Evolutionary conservation across 1,140 invertebrate genomes (phyloP).

Genomic region (Nymphalis io): DNA sequence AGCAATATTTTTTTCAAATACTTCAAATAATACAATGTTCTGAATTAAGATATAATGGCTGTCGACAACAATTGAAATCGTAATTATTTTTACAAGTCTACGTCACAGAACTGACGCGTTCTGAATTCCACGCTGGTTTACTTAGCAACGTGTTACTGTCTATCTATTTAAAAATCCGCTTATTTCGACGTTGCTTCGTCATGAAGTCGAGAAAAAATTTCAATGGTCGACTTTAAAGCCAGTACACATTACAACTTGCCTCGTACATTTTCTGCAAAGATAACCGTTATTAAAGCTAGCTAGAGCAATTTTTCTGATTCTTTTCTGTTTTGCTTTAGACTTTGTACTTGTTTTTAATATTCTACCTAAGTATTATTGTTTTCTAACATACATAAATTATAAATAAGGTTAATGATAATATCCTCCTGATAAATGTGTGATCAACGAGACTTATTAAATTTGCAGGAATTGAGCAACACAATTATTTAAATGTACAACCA

Average conservation of each 20-base stretch:
- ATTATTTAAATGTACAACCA: no score
- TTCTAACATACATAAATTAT: no score
- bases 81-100: slow-evolving; percentile 50
- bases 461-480: no score
- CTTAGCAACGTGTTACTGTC: slow-evolving; percentile 43
- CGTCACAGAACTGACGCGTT: slow-evolving; percentile 44
- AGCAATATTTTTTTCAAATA: not conserved
- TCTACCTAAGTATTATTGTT: no score
- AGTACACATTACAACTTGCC: not conserved
- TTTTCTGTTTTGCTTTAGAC: not conserved
- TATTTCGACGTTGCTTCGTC: slow-evolving; percentile 48
- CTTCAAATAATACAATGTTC: slow-evolving; percentile 1
- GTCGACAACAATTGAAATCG: slow-evolving; percentile 42
- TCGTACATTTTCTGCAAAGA: not conserved
- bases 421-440: no score
- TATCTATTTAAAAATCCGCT: slow-evolving; percentile 44
- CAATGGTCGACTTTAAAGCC: not conserved
- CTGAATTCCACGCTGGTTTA: slow-evolving; percentile 44
- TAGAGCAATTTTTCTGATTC: not conserved
- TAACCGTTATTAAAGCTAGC: not conserved
- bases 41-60: slow-evolving; percentile 19
- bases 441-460: no score
- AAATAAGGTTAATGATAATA: no score
- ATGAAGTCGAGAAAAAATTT: slow-evolving; percentile 40
- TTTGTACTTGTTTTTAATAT: not conserved